These are phyloP conservation scores for Arvicanthis niloticus DNA, from an alignment of 2,113 vertebrate genomes.

Conservation along the genomic window DNA sequence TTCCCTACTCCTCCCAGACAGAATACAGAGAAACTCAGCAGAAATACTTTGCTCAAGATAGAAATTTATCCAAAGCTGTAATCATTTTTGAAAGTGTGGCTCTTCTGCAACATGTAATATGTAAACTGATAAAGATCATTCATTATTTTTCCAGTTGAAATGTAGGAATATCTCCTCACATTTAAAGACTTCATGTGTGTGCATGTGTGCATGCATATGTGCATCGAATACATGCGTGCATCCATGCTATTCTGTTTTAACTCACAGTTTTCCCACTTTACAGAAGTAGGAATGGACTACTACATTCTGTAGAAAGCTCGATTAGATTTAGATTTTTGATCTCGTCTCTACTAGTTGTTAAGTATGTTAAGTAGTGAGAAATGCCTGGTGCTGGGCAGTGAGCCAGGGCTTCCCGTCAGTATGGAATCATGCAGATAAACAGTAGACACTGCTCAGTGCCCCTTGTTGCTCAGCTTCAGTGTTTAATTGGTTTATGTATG, in stretches of 20 bases:
- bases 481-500: background rate
- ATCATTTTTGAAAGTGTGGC: background rate
- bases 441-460: background rate
- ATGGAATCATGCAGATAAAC: background rate
- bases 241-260: background rate
- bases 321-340: background rate
- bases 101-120: background rate
- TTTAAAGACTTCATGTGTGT: background rate
- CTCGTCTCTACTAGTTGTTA: background rate
- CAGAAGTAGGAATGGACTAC: background rate
- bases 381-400: background rate
- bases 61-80: slow-evolving; percentile 22
- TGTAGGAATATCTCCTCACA: background rate
- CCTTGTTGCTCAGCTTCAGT: background rate
- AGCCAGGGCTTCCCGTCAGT: background rate
- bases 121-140: background rate
- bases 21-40: background rate
- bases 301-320: background rate
- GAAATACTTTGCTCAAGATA: background rate
- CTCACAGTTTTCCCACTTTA: background rate
- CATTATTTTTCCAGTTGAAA: background rate
- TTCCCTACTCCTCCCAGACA: accelerated
- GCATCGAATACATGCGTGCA: no score
- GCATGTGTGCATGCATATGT: background rate
- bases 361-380: background rate